Base-by-base conservation (phyloP, 2,113 vertebrate genomes). In the Trachemys scripta region DNA sequence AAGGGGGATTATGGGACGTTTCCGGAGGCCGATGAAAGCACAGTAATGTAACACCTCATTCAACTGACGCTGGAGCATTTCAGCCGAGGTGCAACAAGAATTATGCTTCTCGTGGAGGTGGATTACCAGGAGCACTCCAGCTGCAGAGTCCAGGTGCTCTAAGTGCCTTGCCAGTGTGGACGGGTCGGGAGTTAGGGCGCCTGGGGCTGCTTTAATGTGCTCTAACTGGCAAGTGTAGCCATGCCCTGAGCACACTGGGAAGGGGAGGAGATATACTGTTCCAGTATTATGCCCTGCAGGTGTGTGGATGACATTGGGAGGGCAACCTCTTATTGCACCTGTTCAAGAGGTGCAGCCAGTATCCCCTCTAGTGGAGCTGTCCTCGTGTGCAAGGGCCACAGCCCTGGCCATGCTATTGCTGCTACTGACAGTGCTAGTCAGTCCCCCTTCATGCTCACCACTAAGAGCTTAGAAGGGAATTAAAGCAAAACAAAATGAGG, bases 301-400 rank as follows among this genome's bases (percentile, higher is more conserved):
- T 19, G 24, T 76, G 5, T 8, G 76, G 25, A 85, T 22, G 1
- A 84, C 56, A 7, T 38, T 5, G 0, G 16, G 82, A 49, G 38
- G 13, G 87, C 8, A 53, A 2, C 29, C 7, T 87, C 90, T 45
- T 82, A 31, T 54, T 59, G 51, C 59, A 72, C 0, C 22, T 27
- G 57, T 79, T 87, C 65, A 92, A 75, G 75, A 90, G 25, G 25
- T 59, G 79, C 62, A 8, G 11, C 9, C 10, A 72, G 69, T 11
- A n/a, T 12, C 10, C 17, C 69, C n/a, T 75, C 69, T 20, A 50
- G 57, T 2, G 31, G 20, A 81, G 50, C 51, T 4, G 4, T 16
- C 38, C 29, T 82, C 10, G 31, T 9, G 35, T 0, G 0, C 29
- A 75, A 31, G 6, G 5, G 5, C 10, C 22, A 38, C 4, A 84